Evolutionary conservation across 2,888 invertebrate species (phyloP).

Genomic region (Dynastes grantii): DNA sequence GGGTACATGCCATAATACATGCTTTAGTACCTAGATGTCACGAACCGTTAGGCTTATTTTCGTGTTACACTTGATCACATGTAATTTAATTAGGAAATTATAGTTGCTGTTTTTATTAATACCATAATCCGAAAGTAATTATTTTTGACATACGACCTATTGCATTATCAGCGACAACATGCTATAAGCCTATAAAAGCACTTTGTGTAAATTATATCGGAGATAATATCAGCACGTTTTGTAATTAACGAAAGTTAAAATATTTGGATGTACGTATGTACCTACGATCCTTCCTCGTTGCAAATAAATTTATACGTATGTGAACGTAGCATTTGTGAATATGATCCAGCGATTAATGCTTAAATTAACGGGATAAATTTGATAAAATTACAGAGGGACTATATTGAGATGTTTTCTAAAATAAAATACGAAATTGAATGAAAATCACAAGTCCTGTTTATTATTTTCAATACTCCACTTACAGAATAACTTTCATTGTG

Average conservation of each 20-base stretch:
- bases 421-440: no score
- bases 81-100: constrained; percentile 17
- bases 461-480: no score
- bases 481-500: no score
- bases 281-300: background rate
- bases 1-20: no score
- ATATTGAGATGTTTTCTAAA: no score
- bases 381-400: no score
- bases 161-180: background rate
- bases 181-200: constrained; percentile 5
- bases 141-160: constrained; percentile 24
- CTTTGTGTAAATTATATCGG: background rate
- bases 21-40: no score
- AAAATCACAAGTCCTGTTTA: no score
- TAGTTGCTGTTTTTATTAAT: constrained; percentile 10
- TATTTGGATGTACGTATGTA: background rate
- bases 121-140: constrained; percentile 27
- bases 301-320: no score
- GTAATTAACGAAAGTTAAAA: constrained; percentile 1
- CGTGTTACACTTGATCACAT: background rate
- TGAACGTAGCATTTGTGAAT: no score
- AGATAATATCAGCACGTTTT: background rate
- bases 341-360: no score
- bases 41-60: constrained; percentile 1
- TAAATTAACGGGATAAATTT: no score